phyloP scores from a whole-genome alignment of 2,888 invertebrate species.

The Meloe dianella region DNA sequence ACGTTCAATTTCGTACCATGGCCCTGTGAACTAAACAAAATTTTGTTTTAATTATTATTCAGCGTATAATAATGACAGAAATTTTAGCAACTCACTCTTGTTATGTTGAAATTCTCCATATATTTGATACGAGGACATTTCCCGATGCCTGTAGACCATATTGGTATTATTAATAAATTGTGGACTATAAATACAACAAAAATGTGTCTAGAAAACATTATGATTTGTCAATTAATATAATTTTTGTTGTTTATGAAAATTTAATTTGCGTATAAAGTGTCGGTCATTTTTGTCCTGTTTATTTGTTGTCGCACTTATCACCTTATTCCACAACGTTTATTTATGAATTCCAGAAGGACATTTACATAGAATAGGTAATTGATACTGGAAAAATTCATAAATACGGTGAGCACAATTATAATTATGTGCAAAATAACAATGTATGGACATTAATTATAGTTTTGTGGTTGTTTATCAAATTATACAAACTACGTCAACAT shows the following conservation, averaged over 20 bases:
- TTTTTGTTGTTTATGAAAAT: neutral
- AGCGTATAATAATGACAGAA: neutral
- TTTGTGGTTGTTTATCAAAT: too few relatives aligned
- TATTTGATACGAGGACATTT: constrained; percentile 72
- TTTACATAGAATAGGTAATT: neutral
- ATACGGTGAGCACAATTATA: too few relatives aligned
- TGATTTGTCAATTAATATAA: constrained; percentile 22
- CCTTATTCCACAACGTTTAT: neutral
- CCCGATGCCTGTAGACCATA: constrained; percentile 65
- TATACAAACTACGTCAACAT: too few relatives aligned
- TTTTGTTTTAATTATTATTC: neutral
- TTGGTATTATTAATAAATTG: constrained; percentile 30
- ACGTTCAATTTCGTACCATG: constrained; percentile 78
- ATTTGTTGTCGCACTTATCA: neutral
- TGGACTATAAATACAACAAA: constrained; percentile 32
- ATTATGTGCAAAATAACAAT: constrained; percentile 12
- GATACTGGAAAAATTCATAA: neutral
- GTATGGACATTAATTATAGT: too few relatives aligned
- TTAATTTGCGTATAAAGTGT: neutral
- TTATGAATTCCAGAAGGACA: neutral
- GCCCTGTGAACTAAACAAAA: constrained; percentile 66
- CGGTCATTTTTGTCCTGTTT: neutral
- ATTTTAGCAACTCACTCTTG: constrained; percentile 63
- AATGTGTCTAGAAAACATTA: constrained; percentile 34
- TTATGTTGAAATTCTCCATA: constrained; percentile 70